Percentiles rank a stretch among this genome's conserved stretches.
Conservation (phyloP, 2,888 invertebrate species). For the Chalcis sispes region DNA sequence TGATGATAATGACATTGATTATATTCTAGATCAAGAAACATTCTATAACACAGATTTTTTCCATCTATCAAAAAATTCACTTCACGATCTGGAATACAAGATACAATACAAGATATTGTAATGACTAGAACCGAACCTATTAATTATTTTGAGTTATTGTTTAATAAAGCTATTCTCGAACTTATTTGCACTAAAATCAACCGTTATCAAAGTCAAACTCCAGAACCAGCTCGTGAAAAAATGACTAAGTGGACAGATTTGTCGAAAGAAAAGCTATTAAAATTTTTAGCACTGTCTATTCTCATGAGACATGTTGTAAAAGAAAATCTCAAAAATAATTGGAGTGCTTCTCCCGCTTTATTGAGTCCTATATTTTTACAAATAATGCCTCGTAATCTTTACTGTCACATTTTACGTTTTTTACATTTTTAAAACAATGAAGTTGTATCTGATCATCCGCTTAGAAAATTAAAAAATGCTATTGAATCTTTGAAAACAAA, state of each 20-base stretch:
- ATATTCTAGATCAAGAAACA: neutral
- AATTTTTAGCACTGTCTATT: neutral
- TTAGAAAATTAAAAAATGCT: conserved; percentile 10
- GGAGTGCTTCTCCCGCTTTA: no score
- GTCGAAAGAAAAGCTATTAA: neutral
- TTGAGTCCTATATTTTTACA: conserved; percentile 4
- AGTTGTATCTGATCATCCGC: conserved; percentile 3
- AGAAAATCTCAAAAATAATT: neutral
- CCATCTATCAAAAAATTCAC: conserved; percentile 5
- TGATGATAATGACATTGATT: neutral
- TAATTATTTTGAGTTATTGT: neutral
- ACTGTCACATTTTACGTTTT: neutral
- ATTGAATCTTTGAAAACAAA: neutral
- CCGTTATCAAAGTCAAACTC: neutral
- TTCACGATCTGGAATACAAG: neutral
- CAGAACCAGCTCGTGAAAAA: neutral
- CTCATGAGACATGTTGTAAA: no score
- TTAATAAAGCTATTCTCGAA: no score
- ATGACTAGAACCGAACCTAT: neutral
- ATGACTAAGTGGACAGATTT: neutral
- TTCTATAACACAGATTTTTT: neutral
- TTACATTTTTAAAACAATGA: neutral
- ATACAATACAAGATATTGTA: neutral
- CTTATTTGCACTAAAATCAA: no score
- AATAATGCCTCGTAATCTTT: conserved; percentile 8